Evolutionary conservation across 2,888 invertebrate genomes (phyloP), one percentile per base, ranked within the genome.

Genomic region (Iphiclides podalirius): DNA sequence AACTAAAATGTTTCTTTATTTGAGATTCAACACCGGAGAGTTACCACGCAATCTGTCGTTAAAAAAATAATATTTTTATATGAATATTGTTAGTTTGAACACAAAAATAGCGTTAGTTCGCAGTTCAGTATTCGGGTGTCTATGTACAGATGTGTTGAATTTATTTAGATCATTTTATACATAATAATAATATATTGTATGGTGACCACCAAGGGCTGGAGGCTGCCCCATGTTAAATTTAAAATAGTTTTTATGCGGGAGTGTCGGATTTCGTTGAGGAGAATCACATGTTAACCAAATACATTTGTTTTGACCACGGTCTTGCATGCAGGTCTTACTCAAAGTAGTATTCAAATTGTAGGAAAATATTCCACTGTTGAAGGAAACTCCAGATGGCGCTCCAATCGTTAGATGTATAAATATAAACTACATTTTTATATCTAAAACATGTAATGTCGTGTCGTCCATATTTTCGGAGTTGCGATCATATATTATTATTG

Each of bases 21-120:
- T 45, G 41, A 50, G 34, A 45, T 47, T 50, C 33, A 38, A 26
- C 39, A 38, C 45, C 41, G 60, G 53, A 57, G 58, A 71, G 70
- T 72, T 72, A 72, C 70, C 72, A 70, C 58, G 45, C 55, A n/a
- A 39, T 54, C 61, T 63, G 50, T 60, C 61, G 54, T 57, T 44
- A 40, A 31, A 49, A 38, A 31, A 50, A 47, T 35, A 47, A 44
- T 54, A 54, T 52, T 54, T 52, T 47, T 54, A 36, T 54, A 50
- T 35, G 36, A 31, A 35, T 34, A 51, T 38, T 44, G 35, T 47
- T 47, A 17, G 40, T 41, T 35, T 33, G 43, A 31, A 14, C 20
- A 23, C 7, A 8, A 26, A 7, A 36, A 40, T 15, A 28, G 26
- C n/a, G 28, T 15, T 20, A 4, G 26, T 42, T 12, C 15, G 23